These are phyloP conservation scores for Monochamus alternatus DNA, from an alignment of 2,888 invertebrate species.

Conservation along the genomic window DNA sequence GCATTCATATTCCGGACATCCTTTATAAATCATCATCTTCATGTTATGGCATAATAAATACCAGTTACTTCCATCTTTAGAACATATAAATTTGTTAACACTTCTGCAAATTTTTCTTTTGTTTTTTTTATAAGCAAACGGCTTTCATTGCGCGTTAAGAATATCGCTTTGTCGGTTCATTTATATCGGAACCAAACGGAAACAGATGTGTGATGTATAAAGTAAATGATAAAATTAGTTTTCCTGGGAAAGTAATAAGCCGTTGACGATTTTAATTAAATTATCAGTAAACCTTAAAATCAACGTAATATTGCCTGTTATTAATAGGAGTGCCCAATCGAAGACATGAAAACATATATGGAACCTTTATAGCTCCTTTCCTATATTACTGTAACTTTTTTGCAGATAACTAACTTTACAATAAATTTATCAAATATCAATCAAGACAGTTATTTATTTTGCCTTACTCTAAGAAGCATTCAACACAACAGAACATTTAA, in stretches of 20 bases:
- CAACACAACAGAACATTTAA: too few relatives aligned
- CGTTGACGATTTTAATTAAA: not conserved
- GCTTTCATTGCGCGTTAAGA: constrained; percentile 20
- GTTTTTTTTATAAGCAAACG: constrained; percentile 13
- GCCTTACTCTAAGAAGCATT: too few relatives aligned
- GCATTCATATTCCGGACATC: too few relatives aligned
- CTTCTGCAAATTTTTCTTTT: constrained; percentile 22
- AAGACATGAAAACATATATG: too few relatives aligned
- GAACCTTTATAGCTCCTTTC: too few relatives aligned
- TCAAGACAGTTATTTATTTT: too few relatives aligned
- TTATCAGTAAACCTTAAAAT: not conserved
- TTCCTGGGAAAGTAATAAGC: not conserved
- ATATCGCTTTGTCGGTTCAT: constrained; percentile 22
- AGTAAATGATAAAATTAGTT: constrained; percentile 15
- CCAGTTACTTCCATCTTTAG: not conserved
- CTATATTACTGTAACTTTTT: too few relatives aligned
- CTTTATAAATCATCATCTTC: too few relatives aligned
- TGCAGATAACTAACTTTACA: too few relatives aligned
- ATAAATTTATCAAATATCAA: too few relatives aligned
- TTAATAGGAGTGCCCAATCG: too few relatives aligned
- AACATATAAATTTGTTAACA: constrained; percentile 22
- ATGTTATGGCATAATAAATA: not conserved
- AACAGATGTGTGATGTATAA: constrained; percentile 29
- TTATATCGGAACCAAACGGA: constrained; percentile 23
- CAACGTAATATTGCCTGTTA: too few relatives aligned